Evolutionary conservation across 2,797 vertebrate species (phyloP).

Genomic region (Hemibagrus guttatus): DNA sequence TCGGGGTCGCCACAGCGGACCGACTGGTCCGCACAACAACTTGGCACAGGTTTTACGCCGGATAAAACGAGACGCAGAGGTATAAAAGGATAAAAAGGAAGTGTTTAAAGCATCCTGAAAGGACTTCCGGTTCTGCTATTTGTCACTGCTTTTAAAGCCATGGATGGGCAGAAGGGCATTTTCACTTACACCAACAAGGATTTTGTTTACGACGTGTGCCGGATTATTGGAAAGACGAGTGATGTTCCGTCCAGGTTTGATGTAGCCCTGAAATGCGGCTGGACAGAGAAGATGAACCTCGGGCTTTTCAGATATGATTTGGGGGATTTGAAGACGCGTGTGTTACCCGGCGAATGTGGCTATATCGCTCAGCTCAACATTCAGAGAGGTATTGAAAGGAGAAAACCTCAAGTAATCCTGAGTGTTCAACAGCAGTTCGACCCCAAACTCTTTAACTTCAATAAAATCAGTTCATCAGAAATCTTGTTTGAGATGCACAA

Average conservation of each 20-base stretch:
- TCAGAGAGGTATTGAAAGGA: conserved; percentile 77
- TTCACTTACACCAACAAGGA: conserved; percentile 78
- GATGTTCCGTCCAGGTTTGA: conserved; percentile 76
- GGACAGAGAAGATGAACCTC: conserved; percentile 79
- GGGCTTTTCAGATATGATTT: conserved; percentile 87
- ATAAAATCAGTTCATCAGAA: conserved; percentile 78
- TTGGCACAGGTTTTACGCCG: too few species aligned
- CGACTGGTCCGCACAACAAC: too few species aligned
- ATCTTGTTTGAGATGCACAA: conserved; percentile 77
- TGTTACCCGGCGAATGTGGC: conserved; percentile 74
- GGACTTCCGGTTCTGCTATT: background rate
- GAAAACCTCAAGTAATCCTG: conserved; percentile 81
- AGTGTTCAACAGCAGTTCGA: conserved; percentile 84
- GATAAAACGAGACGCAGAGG: too few species aligned
- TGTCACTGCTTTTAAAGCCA: conserved; percentile 26
- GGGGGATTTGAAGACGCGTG: conserved; percentile 74
- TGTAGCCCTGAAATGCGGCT: conserved; percentile 68
- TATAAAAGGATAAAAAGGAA: too few species aligned
- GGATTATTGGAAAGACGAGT: background rate
- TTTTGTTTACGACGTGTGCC: conserved; percentile 65
- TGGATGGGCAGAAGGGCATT: conserved; percentile 51
- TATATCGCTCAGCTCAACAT: conserved; percentile 88
- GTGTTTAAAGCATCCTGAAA: too few species aligned
- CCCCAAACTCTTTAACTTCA: conserved; percentile 84
- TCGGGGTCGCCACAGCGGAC: too few species aligned